Evolutionary conservation across 2,113 vertebrate species (phyloP), one percentile per base, ranked within the genome.

Genomic region (Chaenocephalus aceratus): DNA sequence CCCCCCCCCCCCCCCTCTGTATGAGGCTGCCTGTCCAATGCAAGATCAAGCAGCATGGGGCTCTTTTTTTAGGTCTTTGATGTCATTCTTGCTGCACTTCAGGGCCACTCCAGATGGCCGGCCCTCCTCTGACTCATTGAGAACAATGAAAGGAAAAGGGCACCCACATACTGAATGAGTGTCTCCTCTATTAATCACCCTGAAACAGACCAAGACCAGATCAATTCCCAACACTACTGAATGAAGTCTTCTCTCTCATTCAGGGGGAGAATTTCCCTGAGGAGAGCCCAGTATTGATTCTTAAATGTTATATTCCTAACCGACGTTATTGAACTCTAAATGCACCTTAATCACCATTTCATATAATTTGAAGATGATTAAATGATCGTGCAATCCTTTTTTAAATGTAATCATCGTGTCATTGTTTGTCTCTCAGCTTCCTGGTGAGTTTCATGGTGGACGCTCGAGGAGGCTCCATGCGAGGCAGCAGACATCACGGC

Each of bases 381-480:
- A 58, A 6, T 30, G 44, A 46, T 21, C 23, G 3, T 34, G 4
- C 16, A 3, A 68, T 11, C 48, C 5, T 66, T 63, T 7, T 41
- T 53, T 72, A 4, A 36, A 60, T 48, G 23, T 30, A 46, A 64
- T 26, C 5, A 45, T 14, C 0, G 3, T 34, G 6, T 75, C 21
- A 7, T n/a, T 83, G 16, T 60, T 0, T 67, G 70, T 30, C 74
- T 62, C 26, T 49, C 89, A 99, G 98, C 84, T 99, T 99, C 91
- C 93, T 99, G 89, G 98, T 99, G 84, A 99, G 98, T 86, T 99
- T 99, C 91, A 99, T 99, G 98, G 98, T 99, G 44, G 98, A 99
- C 0, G 98, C 98, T 16, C 96, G 98, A 0, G 98, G 98, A 0
- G 98, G 98, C 26, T 99, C 98, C 75, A 98, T 99, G 97, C 89